Base-by-base conservation (phyloP, 2,113 vertebrate species). In the Nipponia nippon region DNA sequence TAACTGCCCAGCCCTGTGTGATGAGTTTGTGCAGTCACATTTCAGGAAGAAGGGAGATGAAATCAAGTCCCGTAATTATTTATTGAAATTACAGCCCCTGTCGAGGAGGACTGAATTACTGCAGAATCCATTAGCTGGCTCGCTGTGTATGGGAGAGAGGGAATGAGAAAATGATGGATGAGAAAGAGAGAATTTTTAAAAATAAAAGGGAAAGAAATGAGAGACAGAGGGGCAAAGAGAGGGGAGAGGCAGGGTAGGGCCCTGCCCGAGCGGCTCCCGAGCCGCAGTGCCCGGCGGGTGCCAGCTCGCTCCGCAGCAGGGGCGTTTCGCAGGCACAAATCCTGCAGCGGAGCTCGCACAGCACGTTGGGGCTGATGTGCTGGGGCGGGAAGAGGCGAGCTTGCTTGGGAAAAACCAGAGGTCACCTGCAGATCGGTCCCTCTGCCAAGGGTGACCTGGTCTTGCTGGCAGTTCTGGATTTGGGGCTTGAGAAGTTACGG, bases 151-250 rank as follows among this genome's bases (percentile, higher is more conserved):
- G 87, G 92, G 95, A 97, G 94, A 97, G 96, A 96, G 95, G 95
- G 96, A 97, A 98, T 97, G 97, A 96, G 96, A 98, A 98, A 98
- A 97, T 97, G 97, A 98, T 97, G 97, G 97, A 98, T 98, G 97
- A 23, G 96, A 23, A 91, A 97, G 96, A 96, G 87, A 83, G 86
- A 89, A 83, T 58, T 92, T 87, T 93, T 87, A 86, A 96, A 93
- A 97, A 91, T 95, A 83, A 91, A 96, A 95, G 34, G 69, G 87
- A 88, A 67, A 90, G 63, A 30, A 80, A 93, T 79, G 87, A 84
- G 87, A 47, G 91, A 22, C 30, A 52, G 79, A 75, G 70, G 58
- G 63, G 59, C 65, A 49, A 29, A 55, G 82, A 23, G 29, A 2
- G n/a, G 69, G 78, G 50, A 40, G 81, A 30, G 20, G 26, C 1